Conservation (phyloP, 1,140 invertebrate genomes). For the Oedothorax gibbosus region DNA sequence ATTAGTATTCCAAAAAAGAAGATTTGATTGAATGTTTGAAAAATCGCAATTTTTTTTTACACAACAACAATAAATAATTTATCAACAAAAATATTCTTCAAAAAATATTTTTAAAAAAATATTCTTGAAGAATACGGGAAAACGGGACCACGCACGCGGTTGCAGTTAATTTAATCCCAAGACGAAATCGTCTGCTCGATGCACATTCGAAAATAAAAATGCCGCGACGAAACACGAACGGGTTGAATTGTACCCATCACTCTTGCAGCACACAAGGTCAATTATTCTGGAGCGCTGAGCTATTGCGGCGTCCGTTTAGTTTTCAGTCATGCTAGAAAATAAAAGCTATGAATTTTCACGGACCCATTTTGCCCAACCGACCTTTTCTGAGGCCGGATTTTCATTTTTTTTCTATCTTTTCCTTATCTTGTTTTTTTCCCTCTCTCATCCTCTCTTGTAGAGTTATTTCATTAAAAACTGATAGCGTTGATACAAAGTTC, state of each 20-base stretch:
- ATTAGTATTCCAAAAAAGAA: slow-evolving; percentile 33
- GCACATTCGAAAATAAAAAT: slow-evolving; percentile 27
- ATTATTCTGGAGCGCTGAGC: slow-evolving; percentile 30
- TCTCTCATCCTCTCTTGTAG: neutral
- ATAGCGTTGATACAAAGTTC: no score
- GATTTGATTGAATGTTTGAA: no score
- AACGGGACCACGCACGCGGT: slow-evolving; percentile 19
- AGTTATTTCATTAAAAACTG: slow-evolving; percentile 2
- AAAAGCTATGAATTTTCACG: slow-evolving; percentile 44
- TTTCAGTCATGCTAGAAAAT: slow-evolving; percentile 31
- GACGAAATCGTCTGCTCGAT: slow-evolving; percentile 11
- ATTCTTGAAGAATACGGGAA: neutral
- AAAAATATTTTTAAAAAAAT: neutral
- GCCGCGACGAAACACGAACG: slow-evolving; percentile 34
- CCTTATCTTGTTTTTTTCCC: neutral
- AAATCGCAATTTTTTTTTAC: no score
- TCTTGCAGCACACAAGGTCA: slow-evolving; percentile 37
- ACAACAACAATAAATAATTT: neutral
- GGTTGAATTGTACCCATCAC: slow-evolving; percentile 37
- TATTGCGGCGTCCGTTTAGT: neutral
- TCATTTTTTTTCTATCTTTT: slow-evolving; percentile 15
- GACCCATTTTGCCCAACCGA: slow-evolving; percentile 39
- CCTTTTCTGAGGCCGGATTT: slow-evolving; percentile 44
- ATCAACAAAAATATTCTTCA: neutral
- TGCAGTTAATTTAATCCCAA: neutral